phyloP scores from a whole-genome alignment of 2,888 invertebrate species.

The Neoaliturus tenellus region DNA sequence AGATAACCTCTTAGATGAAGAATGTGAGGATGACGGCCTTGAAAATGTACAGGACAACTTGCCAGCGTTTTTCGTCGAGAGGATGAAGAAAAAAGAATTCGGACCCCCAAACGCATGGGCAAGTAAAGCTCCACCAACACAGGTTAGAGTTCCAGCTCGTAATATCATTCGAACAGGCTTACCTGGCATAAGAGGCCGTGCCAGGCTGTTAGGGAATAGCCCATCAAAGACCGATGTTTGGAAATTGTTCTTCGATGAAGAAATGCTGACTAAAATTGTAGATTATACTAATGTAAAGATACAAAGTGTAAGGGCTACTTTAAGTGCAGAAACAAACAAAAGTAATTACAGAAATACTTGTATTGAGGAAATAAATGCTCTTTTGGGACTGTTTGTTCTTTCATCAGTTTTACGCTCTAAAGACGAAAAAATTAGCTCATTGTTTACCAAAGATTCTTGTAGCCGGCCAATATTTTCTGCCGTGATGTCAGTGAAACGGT shows the following conservation, averaged over 20 bases:
- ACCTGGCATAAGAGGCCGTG: no score
- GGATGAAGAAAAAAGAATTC: no score
- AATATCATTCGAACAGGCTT: no score
- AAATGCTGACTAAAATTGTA: constrained; percentile 2
- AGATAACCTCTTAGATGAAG: not conserved
- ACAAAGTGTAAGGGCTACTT: not conserved
- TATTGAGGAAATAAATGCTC: constrained; percentile 51
- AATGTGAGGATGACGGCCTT: not conserved
- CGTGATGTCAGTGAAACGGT: constrained; percentile 54
- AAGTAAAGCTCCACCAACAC: no score
- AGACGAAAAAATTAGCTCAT: not conserved
- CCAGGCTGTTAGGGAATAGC: not conserved
- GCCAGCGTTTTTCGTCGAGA: no score
- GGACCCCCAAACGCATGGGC: no score
- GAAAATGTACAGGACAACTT: not conserved
- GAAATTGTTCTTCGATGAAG: constrained; percentile 36
- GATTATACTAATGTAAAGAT: constrained; percentile 38
- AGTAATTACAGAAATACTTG: constrained; percentile 48
- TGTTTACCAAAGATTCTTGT: constrained; percentile 46
- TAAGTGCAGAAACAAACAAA: not conserved
- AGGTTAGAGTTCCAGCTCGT: no score
- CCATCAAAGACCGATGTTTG: constrained; percentile 12
- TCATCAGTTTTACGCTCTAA: constrained; percentile 12
- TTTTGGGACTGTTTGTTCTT: constrained; percentile 45
- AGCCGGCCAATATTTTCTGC: constrained; percentile 13